Base-by-base conservation (phyloP, 2,797 vertebrate species). In the Brotula barbata region DNA sequence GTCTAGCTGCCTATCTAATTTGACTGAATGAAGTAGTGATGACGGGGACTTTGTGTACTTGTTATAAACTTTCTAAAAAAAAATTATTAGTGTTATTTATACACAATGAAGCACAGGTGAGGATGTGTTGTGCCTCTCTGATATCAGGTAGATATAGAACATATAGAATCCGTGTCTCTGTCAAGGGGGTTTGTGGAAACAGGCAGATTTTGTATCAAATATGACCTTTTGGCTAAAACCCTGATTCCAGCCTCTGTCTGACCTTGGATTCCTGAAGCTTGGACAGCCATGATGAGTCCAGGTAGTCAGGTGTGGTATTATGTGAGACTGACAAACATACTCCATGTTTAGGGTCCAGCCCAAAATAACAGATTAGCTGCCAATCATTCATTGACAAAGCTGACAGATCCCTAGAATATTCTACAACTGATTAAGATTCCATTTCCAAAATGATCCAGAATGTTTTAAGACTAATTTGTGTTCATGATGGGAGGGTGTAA, bases 161-260 rank as follows among this genome's bases (percentile, higher is more conserved):
- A 58, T 42, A 51, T 78, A n/a, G n/a, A 73, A 87, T 82, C 68
- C 79, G 3, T 15, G 64, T 25, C 33, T 49, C 63, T 67, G 70
- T 73, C 49, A n/a, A 61, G 60, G 63, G 70, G 81, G 59, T 60
- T 49, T 54, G 81, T 68, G 83, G 80, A 73, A 80, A 82, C 59
- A 21, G 49, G 49, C 52, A 75, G 75, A 86, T 80, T 67, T 53
- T 61, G 63, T 28, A 72, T 59, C 42, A 75, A 78, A 65, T 80
- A 58, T 16, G 62, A 62, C 75, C 49, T 52, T 78, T 77, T 72
- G 71, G 66, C 55, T 58, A 48, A 76, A 82, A 81, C 49, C 71
- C 46, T 58, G 46, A 62, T 71, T 64, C 64, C 52, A 73, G 60
- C 60, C 41, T 36, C 8, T 54, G 48, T 54, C 45, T 71, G 28